Conservation (phyloP, 1,140 invertebrate species). For the Drosophila malerkotliana region DNA sequence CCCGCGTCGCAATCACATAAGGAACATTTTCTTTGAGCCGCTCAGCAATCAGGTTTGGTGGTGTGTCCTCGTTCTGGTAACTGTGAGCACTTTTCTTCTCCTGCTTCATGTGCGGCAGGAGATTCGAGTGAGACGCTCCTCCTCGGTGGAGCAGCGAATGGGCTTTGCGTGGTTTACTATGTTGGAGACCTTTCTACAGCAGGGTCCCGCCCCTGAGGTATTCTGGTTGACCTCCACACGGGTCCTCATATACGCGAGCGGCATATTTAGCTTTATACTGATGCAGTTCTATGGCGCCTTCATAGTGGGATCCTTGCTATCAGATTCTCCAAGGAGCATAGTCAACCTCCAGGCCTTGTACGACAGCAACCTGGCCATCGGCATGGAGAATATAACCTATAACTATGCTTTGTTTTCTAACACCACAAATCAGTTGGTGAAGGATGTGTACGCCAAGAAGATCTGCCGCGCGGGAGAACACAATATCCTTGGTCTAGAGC, state of each 20-base stretch:
- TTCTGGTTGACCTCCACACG: constrained; percentile 68
- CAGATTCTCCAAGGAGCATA: constrained; percentile 85
- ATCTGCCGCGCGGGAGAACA: constrained; percentile 41
- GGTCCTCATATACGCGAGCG: constrained; percentile 84
- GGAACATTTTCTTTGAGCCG: constrained; percentile 85
- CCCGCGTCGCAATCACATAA: constrained; percentile 84
- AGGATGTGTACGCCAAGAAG: constrained; percentile 49
- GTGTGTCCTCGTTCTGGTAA: constrained; percentile 52
- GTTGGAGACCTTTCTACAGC: constrained; percentile 69
- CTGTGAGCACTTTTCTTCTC: constrained; percentile 50
- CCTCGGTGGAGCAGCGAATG: constrained; percentile 21
- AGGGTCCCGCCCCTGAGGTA: constrained; percentile 59
- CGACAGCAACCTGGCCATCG: constrained; percentile 85
- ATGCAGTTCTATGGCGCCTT: constrained; percentile 88
- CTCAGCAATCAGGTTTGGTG: constrained; percentile 84
- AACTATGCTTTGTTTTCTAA: constrained; percentile 84
- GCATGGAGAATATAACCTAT: constrained; percentile 85
- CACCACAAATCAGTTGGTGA: constrained; percentile 48
- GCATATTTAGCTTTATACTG: constrained; percentile 85
- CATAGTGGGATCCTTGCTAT: constrained; percentile 87
- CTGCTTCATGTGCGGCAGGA: constrained; percentile 53
- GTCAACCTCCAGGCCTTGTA: constrained; percentile 85
- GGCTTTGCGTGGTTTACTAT: constrained; percentile 68
- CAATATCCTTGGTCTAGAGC: constrained; percentile 55
- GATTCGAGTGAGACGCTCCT: not conserved